Evolutionary conservation across 2,888 invertebrate species (phyloP).

Genomic region (Axea sp.): DNA sequence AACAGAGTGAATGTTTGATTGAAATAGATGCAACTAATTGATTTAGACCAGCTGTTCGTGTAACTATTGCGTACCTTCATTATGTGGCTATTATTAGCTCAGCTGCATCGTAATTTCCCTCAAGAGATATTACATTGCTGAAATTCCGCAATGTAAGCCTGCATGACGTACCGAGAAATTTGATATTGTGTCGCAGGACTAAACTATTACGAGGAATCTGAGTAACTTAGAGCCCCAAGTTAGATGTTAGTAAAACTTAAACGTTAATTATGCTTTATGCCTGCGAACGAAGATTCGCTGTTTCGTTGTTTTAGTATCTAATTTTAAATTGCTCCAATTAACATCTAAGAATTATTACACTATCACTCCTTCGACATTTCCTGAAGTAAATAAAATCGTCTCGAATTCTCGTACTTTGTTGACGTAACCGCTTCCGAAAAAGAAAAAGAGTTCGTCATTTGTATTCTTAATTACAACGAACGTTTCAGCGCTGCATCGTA

Average conservation of each 20-base stretch:
- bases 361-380: slow-evolving; percentile 6
- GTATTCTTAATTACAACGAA: slow-evolving; percentile 63
- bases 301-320: slow-evolving; percentile 27
- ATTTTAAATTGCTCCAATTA: slow-evolving; percentile 42
- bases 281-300: slow-evolving; percentile 26
- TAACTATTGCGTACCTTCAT: slow-evolving; percentile 60
- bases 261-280: slow-evolving; percentile 50
- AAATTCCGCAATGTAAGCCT: slow-evolving; percentile 62
- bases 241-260: slow-evolving; percentile 57
- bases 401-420: background rate
- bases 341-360: slow-evolving; percentile 15
- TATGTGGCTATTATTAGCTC: slow-evolving; percentile 62
- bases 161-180: slow-evolving; percentile 62
- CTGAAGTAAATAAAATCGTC: background rate
- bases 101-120: slow-evolving; percentile 62
- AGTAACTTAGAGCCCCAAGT: slow-evolving; percentile 53
- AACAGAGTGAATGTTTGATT: slow-evolving; percentile 35
- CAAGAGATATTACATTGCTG: slow-evolving; percentile 64
- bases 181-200: slow-evolving; percentile 61
- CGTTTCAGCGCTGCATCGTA: slow-evolving; percentile 46
- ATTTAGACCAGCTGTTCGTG: slow-evolving; percentile 55
- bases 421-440: background rate
- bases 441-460: background rate
- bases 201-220: slow-evolving; percentile 58
- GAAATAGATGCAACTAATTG: slow-evolving; percentile 56